Percentiles rank a stretch among this genome's conserved stretches.
Evolutionary conservation across 2,113 vertebrate species (phyloP).

Genomic region (Atractosteus spatula): DNA sequence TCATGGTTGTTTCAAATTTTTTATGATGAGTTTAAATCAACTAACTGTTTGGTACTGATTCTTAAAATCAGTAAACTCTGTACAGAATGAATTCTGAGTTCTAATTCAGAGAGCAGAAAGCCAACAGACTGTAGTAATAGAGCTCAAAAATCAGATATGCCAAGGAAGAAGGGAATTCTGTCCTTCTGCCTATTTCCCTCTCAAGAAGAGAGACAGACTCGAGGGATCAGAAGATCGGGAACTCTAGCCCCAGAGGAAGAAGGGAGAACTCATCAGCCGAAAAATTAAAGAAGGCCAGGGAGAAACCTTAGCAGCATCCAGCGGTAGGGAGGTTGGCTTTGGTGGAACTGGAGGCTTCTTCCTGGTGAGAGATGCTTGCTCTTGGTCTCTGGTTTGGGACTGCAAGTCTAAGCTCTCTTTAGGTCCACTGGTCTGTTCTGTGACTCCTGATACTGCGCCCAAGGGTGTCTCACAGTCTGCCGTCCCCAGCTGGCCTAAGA

Average conservation of each 20-base stretch:
- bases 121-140: too few species aligned
- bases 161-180: too few species aligned
- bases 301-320: slow-evolving; percentile 63
- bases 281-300: slow-evolving; percentile 25
- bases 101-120: too few species aligned
- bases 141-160: too few species aligned
- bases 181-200: too few species aligned
- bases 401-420: not conserved
- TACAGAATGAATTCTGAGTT: too few species aligned
- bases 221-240: too few species aligned
- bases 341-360: slow-evolving; percentile 73
- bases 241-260: slow-evolving; percentile 30
- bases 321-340: slow-evolving; percentile 64
- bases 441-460: not conserved
- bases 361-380: slow-evolving; percentile 21
- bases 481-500: not conserved
- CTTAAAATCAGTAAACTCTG: too few species aligned
- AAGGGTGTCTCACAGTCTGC: accelerated
- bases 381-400: slow-evolving; percentile 3
- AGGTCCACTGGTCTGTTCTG: not conserved
- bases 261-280: slow-evolving; percentile 20
- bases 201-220: too few species aligned
- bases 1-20: too few species aligned
- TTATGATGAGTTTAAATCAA: too few species aligned
- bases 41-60: too few species aligned